These are phyloP conservation scores for Periparus ater DNA, from an alignment of 2,797 vertebrate species.

Conservation along the genomic window DNA sequence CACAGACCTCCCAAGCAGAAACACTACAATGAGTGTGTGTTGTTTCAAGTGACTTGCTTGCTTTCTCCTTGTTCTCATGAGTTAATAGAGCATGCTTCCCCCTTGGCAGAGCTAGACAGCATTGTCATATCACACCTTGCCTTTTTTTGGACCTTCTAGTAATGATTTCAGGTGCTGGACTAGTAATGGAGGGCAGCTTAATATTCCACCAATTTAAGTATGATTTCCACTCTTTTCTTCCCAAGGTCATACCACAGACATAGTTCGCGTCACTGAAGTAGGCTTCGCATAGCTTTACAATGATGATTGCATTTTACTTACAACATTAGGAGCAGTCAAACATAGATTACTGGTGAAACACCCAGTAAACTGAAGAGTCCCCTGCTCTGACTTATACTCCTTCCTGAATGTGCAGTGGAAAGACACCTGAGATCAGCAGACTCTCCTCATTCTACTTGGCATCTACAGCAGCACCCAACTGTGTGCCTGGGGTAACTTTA, in stretches of 20 bases:
- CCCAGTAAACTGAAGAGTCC: not conserved
- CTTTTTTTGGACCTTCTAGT: not conserved
- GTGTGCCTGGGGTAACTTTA: accelerated
- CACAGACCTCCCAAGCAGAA: not conserved
- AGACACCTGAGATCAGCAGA: not conserved
- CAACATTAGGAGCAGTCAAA: not conserved
- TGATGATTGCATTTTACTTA: not conserved
- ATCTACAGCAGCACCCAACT: accelerated
- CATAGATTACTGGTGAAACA: not conserved
- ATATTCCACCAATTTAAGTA: not conserved
- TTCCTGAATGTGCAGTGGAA: not conserved
- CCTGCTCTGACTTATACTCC: not conserved
- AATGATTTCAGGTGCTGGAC: not conserved
- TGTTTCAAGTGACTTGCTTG: not conserved
- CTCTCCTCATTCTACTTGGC: not conserved
- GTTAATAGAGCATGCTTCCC: not conserved
- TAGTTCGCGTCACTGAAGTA: not conserved
- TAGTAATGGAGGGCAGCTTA: not conserved
- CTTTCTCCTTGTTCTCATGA: not conserved
- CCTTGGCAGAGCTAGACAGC: not conserved
- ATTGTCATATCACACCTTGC: not conserved
- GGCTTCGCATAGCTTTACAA: not conserved
- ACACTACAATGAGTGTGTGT: not conserved
- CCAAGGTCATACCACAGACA: not conserved
- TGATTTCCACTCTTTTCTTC: not conserved